A percentile compares a stretch with the other conserved stretches of the same genome.
Evolutionary conservation across 2,797 vertebrate species (phyloP).

Genomic region (Paguma larvata): DNA sequence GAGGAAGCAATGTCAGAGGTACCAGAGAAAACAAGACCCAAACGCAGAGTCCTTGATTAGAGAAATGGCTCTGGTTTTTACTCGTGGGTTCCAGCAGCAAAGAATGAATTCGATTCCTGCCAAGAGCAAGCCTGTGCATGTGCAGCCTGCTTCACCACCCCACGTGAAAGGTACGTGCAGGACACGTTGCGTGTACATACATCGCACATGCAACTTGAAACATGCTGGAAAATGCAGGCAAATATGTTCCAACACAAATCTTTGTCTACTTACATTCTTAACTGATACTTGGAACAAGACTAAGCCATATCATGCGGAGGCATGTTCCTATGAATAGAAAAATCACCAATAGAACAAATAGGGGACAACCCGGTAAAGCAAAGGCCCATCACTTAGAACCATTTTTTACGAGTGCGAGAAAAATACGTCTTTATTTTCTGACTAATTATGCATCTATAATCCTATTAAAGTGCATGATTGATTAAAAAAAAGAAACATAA

Average conservation of each 20-base stretch:
- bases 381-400: neutral
- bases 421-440: neutral
- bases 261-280: conserved; percentile 41
- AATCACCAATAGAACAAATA: neutral
- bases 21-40: neutral
- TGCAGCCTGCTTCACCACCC: neutral
- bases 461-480: neutral
- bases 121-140: accelerated
- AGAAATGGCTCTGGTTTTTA: neutral
- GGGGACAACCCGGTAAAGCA: neutral
- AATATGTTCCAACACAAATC: neutral
- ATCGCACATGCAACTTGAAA: neutral
- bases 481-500: conserved; percentile 18
- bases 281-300: neutral
- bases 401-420: conserved; percentile 23
- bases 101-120: neutral
- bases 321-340: neutral
- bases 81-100: neutral
- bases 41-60: neutral
- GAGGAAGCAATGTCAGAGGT: neutral
- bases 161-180: accelerated
- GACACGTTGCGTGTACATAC: neutral
- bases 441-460: conserved; percentile 36
- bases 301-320: neutral
- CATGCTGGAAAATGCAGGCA: conserved; percentile 40